Conservation (phyloP, 2,797 vertebrate genomes). For the Psittacula derbiana region DNA sequence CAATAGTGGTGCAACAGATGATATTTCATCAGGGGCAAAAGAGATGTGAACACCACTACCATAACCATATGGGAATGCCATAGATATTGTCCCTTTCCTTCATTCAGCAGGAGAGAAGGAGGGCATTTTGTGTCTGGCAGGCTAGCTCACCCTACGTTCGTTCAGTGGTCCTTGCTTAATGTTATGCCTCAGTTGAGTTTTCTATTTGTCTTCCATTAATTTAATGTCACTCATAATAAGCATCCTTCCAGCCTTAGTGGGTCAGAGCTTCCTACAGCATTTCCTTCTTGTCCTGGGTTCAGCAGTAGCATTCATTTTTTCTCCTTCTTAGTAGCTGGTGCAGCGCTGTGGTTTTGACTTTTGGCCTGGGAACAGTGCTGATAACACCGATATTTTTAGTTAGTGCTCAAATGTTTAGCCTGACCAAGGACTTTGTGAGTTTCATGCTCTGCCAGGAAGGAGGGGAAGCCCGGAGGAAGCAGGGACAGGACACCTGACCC, state of each 20-base stretch:
- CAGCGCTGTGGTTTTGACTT: too few relatives aligned
- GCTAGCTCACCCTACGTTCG: not conserved
- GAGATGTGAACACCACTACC: not conserved
- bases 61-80: not conserved
- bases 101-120: not conserved
- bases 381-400: too few relatives aligned
- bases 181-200: not conserved
- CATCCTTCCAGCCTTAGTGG: not conserved
- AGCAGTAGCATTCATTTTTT: too few relatives aligned
- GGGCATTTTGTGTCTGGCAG: not conserved
- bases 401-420: too few relatives aligned
- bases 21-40: not conserved
- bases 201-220: not conserved
- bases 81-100: not conserved
- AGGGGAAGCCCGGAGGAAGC: too few relatives aligned
- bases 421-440: too few relatives aligned
- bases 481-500: too few relatives aligned
- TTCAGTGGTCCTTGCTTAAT: not conserved
- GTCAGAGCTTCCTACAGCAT: not conserved
- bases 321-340: too few relatives aligned
- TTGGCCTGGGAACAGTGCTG: too few relatives aligned
- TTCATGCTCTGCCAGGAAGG: too few relatives aligned
- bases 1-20: not conserved
- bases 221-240: not conserved
- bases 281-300: not conserved